phyloP scores from a whole-genome alignment of 2,113 vertebrate genomes.

The Daphoenositta chrysoptera region DNA sequence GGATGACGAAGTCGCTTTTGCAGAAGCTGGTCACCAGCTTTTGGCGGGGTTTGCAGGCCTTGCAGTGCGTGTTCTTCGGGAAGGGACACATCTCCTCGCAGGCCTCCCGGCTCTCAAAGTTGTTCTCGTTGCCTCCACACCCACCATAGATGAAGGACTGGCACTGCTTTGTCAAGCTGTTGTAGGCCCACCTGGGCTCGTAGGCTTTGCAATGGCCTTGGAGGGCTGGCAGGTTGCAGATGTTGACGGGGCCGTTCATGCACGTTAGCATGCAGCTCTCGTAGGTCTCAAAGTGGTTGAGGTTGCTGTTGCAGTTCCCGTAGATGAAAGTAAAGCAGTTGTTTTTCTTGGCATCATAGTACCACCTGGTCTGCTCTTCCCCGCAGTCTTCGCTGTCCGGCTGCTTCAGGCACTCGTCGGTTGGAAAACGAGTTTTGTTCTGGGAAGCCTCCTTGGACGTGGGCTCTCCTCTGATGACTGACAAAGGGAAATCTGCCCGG shows the following conservation, averaged over 20 bases:
- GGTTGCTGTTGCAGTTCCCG: slow-evolving; percentile 82
- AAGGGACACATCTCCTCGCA: slow-evolving; percentile 93
- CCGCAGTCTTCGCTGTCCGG: slow-evolving; percentile 83
- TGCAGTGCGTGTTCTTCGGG: slow-evolving; percentile 85
- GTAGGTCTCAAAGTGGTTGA: slow-evolving; percentile 84
- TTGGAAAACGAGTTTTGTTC: slow-evolving; percentile 78
- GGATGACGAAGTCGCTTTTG: slow-evolving; percentile 90
- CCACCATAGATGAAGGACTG: slow-evolving; percentile 93
- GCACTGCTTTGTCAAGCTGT: slow-evolving; percentile 80
- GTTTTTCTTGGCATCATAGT: slow-evolving; percentile 88
- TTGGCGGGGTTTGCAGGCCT: slow-evolving; percentile 85
- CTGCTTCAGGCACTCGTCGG: slow-evolving; percentile 82
- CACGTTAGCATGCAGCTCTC: slow-evolving; percentile 89
- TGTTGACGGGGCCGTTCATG: slow-evolving; percentile 80
- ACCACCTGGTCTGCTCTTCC: slow-evolving; percentile 87
- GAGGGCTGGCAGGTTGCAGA: slow-evolving; percentile 83
- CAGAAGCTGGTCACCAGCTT: slow-evolving; percentile 97
- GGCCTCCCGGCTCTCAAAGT: slow-evolving; percentile 91
- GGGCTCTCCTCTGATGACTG: slow-evolving; percentile 75
- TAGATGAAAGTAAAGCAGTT: slow-evolving; percentile 89
- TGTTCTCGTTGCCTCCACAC: slow-evolving; percentile 94
- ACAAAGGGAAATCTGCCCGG: slow-evolving; percentile 81
- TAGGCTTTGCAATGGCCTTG: slow-evolving; percentile 95
- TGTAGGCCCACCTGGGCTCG: slow-evolving; percentile 91
- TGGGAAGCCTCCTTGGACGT: slow-evolving; percentile 56